phyloP scores from a whole-genome alignment of 2,888 invertebrate species.

The Cabera pusaria region DNA sequence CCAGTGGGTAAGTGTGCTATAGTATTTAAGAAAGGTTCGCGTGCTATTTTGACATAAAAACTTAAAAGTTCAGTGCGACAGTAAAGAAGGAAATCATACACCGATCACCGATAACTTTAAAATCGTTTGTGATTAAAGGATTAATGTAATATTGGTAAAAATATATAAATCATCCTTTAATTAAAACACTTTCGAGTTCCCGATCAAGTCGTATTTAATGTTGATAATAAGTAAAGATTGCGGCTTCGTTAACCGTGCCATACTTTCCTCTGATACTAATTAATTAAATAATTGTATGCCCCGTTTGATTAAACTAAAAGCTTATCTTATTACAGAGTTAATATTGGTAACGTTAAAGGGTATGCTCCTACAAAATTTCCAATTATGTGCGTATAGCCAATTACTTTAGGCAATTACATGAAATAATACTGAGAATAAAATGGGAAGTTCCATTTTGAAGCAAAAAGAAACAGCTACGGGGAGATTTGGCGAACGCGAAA shows the following conservation, averaged over 20 bases:
- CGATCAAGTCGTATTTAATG: conserved; percentile 8
- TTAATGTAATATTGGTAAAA: too few relatives aligned
- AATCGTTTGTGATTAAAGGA: too few relatives aligned
- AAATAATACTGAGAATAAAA: conserved; percentile 38
- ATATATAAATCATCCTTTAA: too few relatives aligned
- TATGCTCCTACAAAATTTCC: conserved; percentile 32
- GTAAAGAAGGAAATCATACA: too few relatives aligned
- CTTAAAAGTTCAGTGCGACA: too few relatives aligned
- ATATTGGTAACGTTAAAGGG: conserved; percentile 1
- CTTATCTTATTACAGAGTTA: conserved; percentile 8
- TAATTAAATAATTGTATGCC: conserved; percentile 9
- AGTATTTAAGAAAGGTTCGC: too few relatives aligned
- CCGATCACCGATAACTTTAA: too few relatives aligned
- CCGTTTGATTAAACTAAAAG: conserved; percentile 12
- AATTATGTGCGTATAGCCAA: conserved; percentile 35
- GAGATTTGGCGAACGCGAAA: too few relatives aligned
- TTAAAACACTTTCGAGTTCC: conserved; percentile 4
- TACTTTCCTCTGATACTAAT: conserved; percentile 13
- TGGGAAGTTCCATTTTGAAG: background rate
- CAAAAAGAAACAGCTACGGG: background rate
- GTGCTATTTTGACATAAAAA: too few relatives aligned
- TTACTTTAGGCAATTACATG: conserved; percentile 29
- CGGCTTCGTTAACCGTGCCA: conserved; percentile 2
- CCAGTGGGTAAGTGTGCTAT: too few relatives aligned
- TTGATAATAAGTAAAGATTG: conserved; percentile 10